Evolutionary conservation across 1,140 invertebrate species (phyloP).

Genomic region (Calosoma granatense): DNA sequence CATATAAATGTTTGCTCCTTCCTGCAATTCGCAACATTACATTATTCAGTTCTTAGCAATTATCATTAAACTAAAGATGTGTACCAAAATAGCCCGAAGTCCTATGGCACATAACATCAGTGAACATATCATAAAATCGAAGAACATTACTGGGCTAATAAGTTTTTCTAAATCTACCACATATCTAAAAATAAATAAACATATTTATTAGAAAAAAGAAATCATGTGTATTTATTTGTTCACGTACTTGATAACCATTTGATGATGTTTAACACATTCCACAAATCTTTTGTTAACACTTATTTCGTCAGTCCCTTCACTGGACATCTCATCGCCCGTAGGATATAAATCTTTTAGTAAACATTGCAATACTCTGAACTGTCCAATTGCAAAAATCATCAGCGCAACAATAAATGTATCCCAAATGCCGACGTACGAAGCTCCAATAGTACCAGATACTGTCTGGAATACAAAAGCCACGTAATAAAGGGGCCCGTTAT

Average conservation of each 20-base stretch:
- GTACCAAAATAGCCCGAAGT: constrained; percentile 18
- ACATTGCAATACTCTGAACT: constrained; percentile 19
- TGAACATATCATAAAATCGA: constrained; percentile 15
- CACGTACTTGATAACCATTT: neutral
- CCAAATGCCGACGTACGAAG: constrained; percentile 18
- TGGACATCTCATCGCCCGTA: neutral
- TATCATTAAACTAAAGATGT: constrained; percentile 3
- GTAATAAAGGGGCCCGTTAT: constrained; percentile 15
- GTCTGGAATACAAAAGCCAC: constrained; percentile 18
- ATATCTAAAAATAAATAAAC: constrained; percentile 12
- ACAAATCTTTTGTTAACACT: neutral
- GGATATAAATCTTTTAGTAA: constrained; percentile 12
- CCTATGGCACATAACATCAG: constrained; percentile 18
- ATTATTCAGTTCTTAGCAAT: constrained; percentile 1
- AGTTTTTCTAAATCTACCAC: constrained; percentile 13
- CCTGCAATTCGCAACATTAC: too few species aligned
- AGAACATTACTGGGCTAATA: constrained; percentile 13
- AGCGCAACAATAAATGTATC: constrained; percentile 19
- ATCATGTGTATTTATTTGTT: too few species aligned
- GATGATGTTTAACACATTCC: neutral
- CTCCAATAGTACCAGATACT: constrained; percentile 17
- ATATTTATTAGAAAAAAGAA: constrained; percentile 7
- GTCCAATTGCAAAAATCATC: constrained; percentile 22
- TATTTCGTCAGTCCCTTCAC: neutral
- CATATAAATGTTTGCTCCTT: constrained; percentile 25